A percentile compares a stretch with the other conserved stretches of the same genome.
Conservation (phyloP, 2,888 invertebrate species). For the Hypolimnas misippus region DNA sequence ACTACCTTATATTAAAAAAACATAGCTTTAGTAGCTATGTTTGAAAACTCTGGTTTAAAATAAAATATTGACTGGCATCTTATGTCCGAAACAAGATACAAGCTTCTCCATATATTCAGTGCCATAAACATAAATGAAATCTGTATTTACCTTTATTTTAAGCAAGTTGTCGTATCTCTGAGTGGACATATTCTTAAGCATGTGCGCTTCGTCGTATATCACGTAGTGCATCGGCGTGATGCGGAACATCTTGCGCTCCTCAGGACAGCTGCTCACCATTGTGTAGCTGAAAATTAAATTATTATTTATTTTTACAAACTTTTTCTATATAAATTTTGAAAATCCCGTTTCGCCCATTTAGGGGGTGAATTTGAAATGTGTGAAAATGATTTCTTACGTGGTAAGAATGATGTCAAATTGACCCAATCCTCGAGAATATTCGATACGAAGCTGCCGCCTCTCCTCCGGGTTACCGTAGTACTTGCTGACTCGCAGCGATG, state of each 20-base stretch:
- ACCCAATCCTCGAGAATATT: constrained; percentile 88
- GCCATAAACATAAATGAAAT: no score
- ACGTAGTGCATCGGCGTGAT: constrained; percentile 96
- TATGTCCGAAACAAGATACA: no score
- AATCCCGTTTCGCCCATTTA: no score
- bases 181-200: constrained; percentile 98
- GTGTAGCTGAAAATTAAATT: constrained; percentile 76
- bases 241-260: constrained; percentile 95
- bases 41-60: no score
- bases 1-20: no score
- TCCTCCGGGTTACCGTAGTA: constrained; percentile 96
- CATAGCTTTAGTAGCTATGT: no score
- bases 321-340: no score
- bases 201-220: constrained; percentile 98
- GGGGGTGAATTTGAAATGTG: no score
- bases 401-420: constrained; percentile 94
- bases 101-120: no score
- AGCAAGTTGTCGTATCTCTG: constrained; percentile 94
- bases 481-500: constrained; percentile 89
- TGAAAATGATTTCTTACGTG: no score
- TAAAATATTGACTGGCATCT: no score
- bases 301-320: no score
- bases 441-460: constrained; percentile 89
- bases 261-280: constrained; percentile 93
- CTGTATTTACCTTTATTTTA: constrained; percentile 93